Conservation (phyloP, 2,888 invertebrate genomes). For the Macaria notata region DNA sequence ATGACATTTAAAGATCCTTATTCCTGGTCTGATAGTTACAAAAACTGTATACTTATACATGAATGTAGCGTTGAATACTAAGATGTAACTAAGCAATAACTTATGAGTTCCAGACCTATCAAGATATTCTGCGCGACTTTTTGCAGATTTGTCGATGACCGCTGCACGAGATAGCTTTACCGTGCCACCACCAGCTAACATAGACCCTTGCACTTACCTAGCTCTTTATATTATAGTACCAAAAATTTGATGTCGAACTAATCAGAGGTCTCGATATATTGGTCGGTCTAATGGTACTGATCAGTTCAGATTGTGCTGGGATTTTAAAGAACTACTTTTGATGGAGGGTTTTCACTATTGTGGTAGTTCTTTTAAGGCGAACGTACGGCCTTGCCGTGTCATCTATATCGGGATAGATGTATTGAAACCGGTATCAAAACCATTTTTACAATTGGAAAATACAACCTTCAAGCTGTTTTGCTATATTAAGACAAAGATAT, state of each 20-base stretch:
- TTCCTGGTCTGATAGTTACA: too few relatives aligned
- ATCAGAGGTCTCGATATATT: slow-evolving; percentile 27
- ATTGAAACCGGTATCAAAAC: slow-evolving; percentile 23
- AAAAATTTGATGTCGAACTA: slow-evolving; percentile 11
- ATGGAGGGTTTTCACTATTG: slow-evolving; percentile 8
- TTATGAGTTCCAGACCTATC: slow-evolving; percentile 2
- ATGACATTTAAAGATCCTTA: too few relatives aligned
- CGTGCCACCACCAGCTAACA: slow-evolving; percentile 17
- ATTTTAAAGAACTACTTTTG: neutral
- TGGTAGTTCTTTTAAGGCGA: slow-evolving; percentile 40
- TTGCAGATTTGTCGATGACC: slow-evolving; percentile 26
- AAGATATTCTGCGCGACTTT: slow-evolving; percentile 11
- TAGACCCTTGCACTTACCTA: slow-evolving; percentile 12
- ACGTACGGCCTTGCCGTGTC: slow-evolving; percentile 52
- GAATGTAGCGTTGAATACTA: too few relatives aligned
- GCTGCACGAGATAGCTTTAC: slow-evolving; percentile 28
- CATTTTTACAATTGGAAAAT: slow-evolving; percentile 20
- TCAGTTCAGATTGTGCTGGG: slow-evolving; percentile 17
- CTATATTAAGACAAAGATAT: slow-evolving; percentile 2
- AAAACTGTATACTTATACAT: too few relatives aligned
- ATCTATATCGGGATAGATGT: slow-evolving; percentile 39
- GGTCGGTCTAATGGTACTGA: slow-evolving; percentile 11
- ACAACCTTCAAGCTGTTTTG: slow-evolving; percentile 16
- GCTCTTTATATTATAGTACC: slow-evolving; percentile 5
- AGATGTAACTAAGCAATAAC: neutral